A percentile compares a stretch with the other conserved stretches of the same genome.
Conservation (phyloP, 2,113 vertebrate species). For the Scatophagus argus region DNA sequence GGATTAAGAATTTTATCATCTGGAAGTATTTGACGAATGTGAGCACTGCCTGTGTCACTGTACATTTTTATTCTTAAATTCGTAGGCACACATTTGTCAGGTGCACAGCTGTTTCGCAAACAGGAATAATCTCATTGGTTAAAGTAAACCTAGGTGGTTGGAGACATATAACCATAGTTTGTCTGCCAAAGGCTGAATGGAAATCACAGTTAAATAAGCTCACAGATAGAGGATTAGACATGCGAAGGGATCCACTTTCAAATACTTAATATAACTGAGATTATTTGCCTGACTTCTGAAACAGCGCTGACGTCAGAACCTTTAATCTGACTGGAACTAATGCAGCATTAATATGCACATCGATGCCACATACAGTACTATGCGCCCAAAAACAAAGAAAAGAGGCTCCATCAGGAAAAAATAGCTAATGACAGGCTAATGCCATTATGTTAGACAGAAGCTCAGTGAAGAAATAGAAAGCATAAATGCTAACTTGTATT, state of each 20-base stretch:
- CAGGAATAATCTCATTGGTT: conserved; percentile 13
- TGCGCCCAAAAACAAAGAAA: background rate
- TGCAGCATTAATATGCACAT: background rate
- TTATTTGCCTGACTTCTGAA: conserved; percentile 14
- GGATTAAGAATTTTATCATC: conserved; percentile 8
- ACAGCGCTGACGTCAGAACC: background rate
- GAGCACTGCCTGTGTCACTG: too few species aligned
- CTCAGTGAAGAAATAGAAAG: background rate
- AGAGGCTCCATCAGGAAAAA: background rate
- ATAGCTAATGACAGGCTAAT: background rate
- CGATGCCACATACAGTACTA: background rate
- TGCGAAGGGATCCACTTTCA: conserved; percentile 2
- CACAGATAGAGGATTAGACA: conserved; percentile 30
- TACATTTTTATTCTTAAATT: background rate
- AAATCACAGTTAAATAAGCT: conserved; percentile 1
- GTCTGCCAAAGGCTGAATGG: conserved; percentile 12
- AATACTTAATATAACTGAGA: conserved; percentile 19
- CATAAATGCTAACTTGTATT: too few species aligned
- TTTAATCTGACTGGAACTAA: conserved; percentile 37
- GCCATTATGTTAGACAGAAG: background rate
- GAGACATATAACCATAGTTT: background rate
- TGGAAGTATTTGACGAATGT: background rate
- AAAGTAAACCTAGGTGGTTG: background rate
- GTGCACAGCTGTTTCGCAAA: background rate
- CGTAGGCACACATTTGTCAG: background rate